Evolutionary conservation across 2,888 invertebrate species (phyloP), one percentile per base, ranked within the genome.

Genomic region (Drosophila incognita): DNA sequence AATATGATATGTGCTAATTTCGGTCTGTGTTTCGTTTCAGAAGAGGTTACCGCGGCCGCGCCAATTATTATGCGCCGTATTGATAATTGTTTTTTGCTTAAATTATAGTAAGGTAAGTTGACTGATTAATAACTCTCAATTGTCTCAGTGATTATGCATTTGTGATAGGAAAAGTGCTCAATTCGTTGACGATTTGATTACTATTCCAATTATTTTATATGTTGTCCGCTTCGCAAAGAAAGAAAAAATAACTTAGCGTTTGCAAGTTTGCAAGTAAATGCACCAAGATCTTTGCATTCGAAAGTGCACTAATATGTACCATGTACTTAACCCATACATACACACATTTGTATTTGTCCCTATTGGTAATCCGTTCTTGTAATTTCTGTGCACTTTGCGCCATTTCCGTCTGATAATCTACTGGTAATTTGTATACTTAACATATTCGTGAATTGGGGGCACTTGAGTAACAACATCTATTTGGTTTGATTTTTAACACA

Each of bases 11-110:
- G 38, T 58, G 69, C 85, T 89, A 85, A 82, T 85, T 71, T 80
- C 80, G 90, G 90, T 86, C 88, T 90, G 83, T 90, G 75, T 91
- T 92, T 92, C 87, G 89, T 92, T 93, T 83, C 87, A 93, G 93
- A 88, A 92, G 93, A 87, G 93, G 93, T 87, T 93, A 93, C 89
- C 93, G 93, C 79, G 93, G 93, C 68, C 92, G 93, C 79, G 93
- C 93, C 74, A 93, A 92, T 81, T 93, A 93, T 79, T 93, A 93
- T 86, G 91, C 93, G 83, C 93, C 93, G 79, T 93, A 93, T 89
- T 93, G 93, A 93, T 92, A 92, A 91, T 91, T 92, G 91, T 91
- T 93, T 91, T 92, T 92, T 56, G 36, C 82, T 90, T 88, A 89
- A 91, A 79, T 89, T 90, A 83, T 91, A 91, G 88, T 92, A 92